Conservation (phyloP, 2,797 vertebrate species). For the Melanotaenia trifasciata region DNA sequence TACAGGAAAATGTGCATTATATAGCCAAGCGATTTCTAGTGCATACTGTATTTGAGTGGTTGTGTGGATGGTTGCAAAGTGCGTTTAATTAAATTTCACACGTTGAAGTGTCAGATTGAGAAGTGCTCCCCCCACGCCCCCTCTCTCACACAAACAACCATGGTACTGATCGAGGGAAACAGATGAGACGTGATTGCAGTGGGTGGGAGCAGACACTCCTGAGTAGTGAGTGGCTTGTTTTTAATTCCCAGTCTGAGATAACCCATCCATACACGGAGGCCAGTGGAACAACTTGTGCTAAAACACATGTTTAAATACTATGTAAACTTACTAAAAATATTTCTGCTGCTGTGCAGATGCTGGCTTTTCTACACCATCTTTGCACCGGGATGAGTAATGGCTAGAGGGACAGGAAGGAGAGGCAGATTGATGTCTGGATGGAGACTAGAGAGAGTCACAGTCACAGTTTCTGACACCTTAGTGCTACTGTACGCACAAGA, state of each 20-base stretch:
- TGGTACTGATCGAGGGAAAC: constrained; percentile 17
- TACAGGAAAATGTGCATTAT: constrained; percentile 17
- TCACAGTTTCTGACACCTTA: constrained; percentile 49
- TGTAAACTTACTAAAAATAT: not conserved
- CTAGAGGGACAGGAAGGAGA: constrained; percentile 9
- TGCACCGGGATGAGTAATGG: constrained; percentile 6
- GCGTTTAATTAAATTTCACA: constrained; percentile 83
- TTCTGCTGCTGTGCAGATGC: not conserved
- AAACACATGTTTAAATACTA: constrained; percentile 10
- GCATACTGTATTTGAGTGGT: constrained; percentile 17
- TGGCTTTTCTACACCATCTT: not conserved
- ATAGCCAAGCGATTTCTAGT: constrained; percentile 20
- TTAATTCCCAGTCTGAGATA: constrained; percentile 90
- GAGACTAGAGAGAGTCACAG: constrained; percentile 19
- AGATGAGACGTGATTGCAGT: constrained; percentile 65
- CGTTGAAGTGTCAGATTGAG: constrained; percentile 74
- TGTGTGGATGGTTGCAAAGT: constrained; percentile 57
- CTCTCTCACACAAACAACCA: constrained; percentile 11
- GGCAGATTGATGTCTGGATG: constrained; percentile 15
- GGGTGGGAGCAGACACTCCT: constrained; percentile 51
- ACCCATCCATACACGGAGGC: constrained; percentile 55
- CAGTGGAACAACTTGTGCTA: constrained; percentile 1
- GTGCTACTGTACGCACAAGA: constrained; percentile 34
- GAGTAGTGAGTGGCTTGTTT: constrained; percentile 85
- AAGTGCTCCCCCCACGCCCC: constrained; percentile 16